phyloP scores from a whole-genome alignment of 2,113 vertebrate species.

The Podarcis cretensis region DNA sequence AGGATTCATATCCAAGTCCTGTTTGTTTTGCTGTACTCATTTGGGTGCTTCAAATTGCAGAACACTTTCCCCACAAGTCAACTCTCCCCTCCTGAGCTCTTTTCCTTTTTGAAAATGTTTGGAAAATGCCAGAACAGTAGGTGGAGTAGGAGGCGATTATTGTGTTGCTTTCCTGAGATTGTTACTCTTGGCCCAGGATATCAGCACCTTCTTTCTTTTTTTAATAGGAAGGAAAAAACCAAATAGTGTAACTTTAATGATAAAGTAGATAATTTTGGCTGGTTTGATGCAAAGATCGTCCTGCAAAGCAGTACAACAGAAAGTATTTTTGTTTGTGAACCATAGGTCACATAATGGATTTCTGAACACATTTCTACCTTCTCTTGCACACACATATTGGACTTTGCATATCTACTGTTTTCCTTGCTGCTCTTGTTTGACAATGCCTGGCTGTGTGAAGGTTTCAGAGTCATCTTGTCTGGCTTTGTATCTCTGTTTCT shows the following conservation, averaged over 20 bases:
- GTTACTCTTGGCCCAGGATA: constrained; percentile 65
- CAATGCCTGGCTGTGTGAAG: accelerated
- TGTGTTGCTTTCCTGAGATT: constrained; percentile 77
- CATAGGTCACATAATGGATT: background rate
- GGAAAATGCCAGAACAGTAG: constrained; percentile 63
- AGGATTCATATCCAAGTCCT: background rate
- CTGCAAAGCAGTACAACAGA: background rate
- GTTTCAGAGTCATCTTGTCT: constrained; percentile 11
- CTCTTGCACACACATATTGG: background rate
- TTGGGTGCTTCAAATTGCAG: background rate
- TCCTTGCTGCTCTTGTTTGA: background rate
- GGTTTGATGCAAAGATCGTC: background rate
- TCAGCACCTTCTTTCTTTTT: constrained; percentile 34
- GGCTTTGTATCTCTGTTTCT: constrained; percentile 12
- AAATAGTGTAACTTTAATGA: constrained; percentile 18
- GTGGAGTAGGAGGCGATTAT: constrained; percentile 72
- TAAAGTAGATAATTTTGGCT: background rate
- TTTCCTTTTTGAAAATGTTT: constrained; percentile 27
- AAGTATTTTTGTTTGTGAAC: background rate
- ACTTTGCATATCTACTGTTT: background rate
- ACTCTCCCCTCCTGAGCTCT: constrained; percentile 53
- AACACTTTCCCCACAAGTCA: constrained; percentile 47
- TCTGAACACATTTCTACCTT: background rate
- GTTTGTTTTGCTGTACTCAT: background rate
- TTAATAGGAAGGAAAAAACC: constrained; percentile 30